A percentile compares a stretch with the other conserved stretches of the same genome.
Conservation (phyloP, 2,113 vertebrate genomes). For the Nycticryphes semicollaris region DNA sequence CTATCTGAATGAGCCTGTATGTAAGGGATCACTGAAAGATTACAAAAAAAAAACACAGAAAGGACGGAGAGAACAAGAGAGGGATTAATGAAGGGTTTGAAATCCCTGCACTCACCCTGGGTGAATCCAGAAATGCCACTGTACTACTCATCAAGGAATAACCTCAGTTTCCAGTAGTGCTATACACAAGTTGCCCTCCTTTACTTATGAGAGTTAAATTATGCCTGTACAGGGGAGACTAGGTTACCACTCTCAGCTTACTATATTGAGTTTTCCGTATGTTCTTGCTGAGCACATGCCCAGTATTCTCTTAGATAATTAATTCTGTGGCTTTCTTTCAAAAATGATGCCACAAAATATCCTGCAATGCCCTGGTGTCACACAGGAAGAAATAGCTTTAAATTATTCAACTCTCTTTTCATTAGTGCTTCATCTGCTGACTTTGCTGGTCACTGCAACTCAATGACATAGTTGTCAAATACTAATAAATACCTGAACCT, state of each 20-base stretch:
- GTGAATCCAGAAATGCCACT: background rate
- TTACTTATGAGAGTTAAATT: background rate
- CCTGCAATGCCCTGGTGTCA: background rate
- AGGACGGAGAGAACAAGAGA: background rate
- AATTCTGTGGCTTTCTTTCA: background rate
- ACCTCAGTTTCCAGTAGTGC: background rate
- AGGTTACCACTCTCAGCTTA: background rate
- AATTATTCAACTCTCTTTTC: background rate
- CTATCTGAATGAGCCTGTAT: background rate
- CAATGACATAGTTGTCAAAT: background rate
- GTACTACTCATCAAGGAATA: background rate
- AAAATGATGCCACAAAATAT: background rate
- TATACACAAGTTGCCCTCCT: background rate
- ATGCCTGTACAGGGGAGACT: background rate
- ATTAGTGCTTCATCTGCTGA: background rate
- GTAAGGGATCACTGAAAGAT: background rate
- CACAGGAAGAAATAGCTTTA: background rate
- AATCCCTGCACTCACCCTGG: background rate
- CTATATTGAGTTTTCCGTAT: background rate
- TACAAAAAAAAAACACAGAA: background rate
- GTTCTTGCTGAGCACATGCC: background rate
- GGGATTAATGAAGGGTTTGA: background rate
- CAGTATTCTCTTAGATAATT: background rate
- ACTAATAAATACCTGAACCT: background rate
- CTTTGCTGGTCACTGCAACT: background rate